Base-by-base conservation (phyloP, 2,113 vertebrate species). In the Daphoenositta chrysoptera region DNA sequence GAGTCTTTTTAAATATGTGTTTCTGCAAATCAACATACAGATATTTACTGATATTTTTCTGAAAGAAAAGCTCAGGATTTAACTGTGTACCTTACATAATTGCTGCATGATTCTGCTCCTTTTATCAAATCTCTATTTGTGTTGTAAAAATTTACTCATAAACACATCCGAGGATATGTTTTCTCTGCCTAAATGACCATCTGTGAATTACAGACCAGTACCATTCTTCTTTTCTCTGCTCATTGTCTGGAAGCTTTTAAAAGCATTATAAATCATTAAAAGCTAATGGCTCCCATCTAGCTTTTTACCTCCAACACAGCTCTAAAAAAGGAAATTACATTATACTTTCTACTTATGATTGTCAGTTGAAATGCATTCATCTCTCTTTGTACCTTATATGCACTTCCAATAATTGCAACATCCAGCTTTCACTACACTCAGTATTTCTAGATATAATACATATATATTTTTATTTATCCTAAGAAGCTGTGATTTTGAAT, bases 251-350 rank as follows among this genome's bases (percentile, higher is more conserved):
- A 80, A 90, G 63, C 66, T 95, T 68, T 96, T 93, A 77, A 92
- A 94, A 92, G 65, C 79, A 90, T 86, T 92, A 83, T 85, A 94
- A 94, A 96, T 93, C 51, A 8, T 91, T 94, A 94, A 80, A 96
- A 94, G 66, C 68, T 93, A 96, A 96, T 95, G 79, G 71, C 19
- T 93, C 68, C 66, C 27, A 57, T 91, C 89, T 70, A 94, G 78
- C 68, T 93, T 93, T 94, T 90, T 83, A 83, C 63, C 58, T 92
- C 69, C 84, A 93, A 83, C 39, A 70, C 33, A 93, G 75, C 35
- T 80, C 79, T 91, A 60, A 88, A 83, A 85, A 83, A 44, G 27
- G 82, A 93, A 88, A 63, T 83, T 63, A 86, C 83, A 83, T 77
- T 94, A 57, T 44, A 56, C 73, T 93, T 94, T 94, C 75, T 81